Conservation (phyloP, 1,140 invertebrate species). For the Rhagoletis pomonella region DNA sequence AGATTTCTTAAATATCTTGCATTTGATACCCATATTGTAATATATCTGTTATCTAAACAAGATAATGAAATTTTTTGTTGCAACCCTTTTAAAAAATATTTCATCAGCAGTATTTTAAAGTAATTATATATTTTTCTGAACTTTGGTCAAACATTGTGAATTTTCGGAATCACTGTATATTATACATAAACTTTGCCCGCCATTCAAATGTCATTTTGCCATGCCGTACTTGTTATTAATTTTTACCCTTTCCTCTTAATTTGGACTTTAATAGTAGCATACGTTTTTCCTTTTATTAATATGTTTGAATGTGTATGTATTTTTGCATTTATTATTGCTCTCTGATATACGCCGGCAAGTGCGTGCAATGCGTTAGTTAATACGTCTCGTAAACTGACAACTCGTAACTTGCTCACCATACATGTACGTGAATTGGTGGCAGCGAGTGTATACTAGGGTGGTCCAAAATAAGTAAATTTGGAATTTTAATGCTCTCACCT, state of each 20-base stretch:
- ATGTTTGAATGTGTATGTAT: background rate
- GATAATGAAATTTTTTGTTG: no score
- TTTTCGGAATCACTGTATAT: background rate
- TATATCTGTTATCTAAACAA: no score
- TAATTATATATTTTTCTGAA: no score
- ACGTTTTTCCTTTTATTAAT: background rate
- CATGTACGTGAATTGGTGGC: background rate
- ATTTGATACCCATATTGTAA: no score
- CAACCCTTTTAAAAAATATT: no score
- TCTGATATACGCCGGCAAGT: background rate
- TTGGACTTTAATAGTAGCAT: background rate
- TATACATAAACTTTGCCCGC: background rate
- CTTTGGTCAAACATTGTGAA: no score
- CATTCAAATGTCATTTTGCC: slow-evolving; percentile 31
- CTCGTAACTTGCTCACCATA: background rate
- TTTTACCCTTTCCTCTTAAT: background rate
- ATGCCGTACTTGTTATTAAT: background rate
- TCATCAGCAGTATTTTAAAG: no score
- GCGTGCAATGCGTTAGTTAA: slow-evolving; percentile 30
- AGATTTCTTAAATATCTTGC: no score
- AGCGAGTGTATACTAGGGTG: background rate
- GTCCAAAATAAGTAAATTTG: no score
- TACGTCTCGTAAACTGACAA: background rate
- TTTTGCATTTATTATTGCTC: slow-evolving; percentile 30
- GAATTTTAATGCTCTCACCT: no score